A percentile compares a stretch with the other conserved stretches of the same genome.
These are phyloP conservation scores for Boloria euphrosyne DNA, from an alignment of 2,888 invertebrate species.

Conservation along the genomic window DNA sequence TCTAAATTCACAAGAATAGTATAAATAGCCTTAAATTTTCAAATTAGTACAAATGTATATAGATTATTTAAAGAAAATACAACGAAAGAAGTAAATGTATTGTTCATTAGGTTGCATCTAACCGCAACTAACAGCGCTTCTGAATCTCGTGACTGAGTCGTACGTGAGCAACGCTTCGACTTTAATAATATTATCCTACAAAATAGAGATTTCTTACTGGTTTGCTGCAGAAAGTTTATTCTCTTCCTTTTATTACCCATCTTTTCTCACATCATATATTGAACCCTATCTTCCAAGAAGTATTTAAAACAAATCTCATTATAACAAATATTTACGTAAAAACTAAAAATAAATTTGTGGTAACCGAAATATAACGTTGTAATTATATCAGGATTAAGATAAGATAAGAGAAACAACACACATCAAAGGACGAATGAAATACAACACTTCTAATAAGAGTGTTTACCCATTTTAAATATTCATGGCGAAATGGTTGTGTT, in stretches of 20 bases:
- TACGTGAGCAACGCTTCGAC: slow-evolving; percentile 8
- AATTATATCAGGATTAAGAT: background rate
- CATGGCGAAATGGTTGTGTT: background rate
- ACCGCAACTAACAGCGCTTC: background rate
- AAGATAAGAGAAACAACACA: background rate
- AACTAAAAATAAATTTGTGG: background rate
- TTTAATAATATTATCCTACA: background rate
- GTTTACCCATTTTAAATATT: slow-evolving; percentile 17
- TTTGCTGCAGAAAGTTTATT: too few relatives aligned
- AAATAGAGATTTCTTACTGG: background rate
- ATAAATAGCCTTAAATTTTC: too few relatives aligned
- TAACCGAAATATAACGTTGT: background rate
- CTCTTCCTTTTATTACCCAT: too few relatives aligned
- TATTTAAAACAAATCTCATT: too few relatives aligned
- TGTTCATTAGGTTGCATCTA: slow-evolving; percentile 4
- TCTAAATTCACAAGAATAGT: too few relatives aligned
- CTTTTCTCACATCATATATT: too few relatives aligned
- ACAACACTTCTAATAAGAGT: slow-evolving; percentile 3
- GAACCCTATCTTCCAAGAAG: too few relatives aligned
- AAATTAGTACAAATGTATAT: too few relatives aligned
- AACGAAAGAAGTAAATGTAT: background rate
- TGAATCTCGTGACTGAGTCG: background rate
- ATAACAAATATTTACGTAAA: too few relatives aligned
- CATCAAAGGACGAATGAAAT: slow-evolving; percentile 12
- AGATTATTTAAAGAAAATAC: background rate